phyloP scores from a whole-genome alignment of 2,797 vertebrate species.

The Helarctos malayanus region DNA sequence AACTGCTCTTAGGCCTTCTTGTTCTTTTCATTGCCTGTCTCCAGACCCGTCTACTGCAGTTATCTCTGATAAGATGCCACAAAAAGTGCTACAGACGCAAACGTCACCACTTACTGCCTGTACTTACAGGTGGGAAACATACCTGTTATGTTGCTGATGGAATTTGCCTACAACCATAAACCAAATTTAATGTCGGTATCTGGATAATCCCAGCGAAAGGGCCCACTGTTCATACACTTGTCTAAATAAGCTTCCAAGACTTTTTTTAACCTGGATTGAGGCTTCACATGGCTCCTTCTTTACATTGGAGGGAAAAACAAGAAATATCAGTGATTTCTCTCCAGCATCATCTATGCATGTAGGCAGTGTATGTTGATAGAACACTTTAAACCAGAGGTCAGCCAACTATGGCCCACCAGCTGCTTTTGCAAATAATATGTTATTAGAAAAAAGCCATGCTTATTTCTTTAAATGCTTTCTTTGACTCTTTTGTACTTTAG shows the following conservation, averaged over 20 bases:
- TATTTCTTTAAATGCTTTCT: not conserved
- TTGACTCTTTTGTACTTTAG: not conserved
- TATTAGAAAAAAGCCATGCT: not conserved
- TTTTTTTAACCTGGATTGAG: not conserved
- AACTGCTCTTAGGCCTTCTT: not conserved
- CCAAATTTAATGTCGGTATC: not conserved
- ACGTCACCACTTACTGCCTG: not conserved
- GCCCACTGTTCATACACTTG: not conserved
- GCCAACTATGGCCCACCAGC: not conserved
- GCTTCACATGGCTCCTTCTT: not conserved
- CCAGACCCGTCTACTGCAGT: not conserved
- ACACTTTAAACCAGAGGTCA: not conserved
- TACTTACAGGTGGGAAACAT: not conserved
- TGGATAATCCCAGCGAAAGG: not conserved
- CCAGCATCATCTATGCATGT: no score
- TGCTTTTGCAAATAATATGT: not conserved
- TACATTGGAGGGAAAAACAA: not conserved
- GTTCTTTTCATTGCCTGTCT: conserved; percentile 25
- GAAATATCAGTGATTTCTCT: not conserved
- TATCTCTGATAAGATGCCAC: not conserved
- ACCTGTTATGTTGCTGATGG: not conserved
- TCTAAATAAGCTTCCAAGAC: not conserved
- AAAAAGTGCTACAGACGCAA: not conserved
- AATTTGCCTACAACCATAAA: not conserved
- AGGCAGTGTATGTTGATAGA: not conserved